A percentile compares a stretch with the other conserved stretches of the same genome.
These are phyloP conservation scores for Semotilus atromaculatus DNA, from an alignment of 2,797 vertebrate species.

Conservation along the genomic window DNA sequence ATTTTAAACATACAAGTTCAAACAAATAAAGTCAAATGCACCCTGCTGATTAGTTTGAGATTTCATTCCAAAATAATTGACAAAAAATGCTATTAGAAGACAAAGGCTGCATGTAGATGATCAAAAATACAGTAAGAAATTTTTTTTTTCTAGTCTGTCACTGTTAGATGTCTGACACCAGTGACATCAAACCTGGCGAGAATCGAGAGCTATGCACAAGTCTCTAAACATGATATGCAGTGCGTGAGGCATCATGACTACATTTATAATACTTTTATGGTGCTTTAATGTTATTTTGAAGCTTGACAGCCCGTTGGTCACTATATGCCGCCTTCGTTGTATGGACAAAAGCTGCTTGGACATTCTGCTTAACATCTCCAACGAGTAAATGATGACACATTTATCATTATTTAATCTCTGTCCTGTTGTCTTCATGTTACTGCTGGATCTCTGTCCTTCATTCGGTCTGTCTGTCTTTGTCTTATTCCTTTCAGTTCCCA, in stretches of 20 bases:
- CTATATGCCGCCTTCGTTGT: background rate
- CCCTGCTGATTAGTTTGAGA: background rate
- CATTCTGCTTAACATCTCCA: background rate
- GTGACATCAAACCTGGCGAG: background rate
- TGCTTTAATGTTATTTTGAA: background rate
- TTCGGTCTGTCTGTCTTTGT: conserved; percentile 29
- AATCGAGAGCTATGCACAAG: background rate
- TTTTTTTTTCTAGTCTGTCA: background rate
- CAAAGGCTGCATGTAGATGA: too few relatives aligned
- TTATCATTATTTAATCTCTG: background rate
- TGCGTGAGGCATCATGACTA: too few relatives aligned
- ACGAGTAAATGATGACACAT: background rate
- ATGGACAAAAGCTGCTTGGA: background rate
- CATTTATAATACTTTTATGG: background rate
- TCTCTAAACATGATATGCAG: background rate
- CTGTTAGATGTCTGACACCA: background rate
- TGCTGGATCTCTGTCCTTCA: conserved; percentile 14
- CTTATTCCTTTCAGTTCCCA: conserved; percentile 13
- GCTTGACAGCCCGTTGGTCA: background rate
- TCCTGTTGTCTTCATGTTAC: conserved; percentile 18
- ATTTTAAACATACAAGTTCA: background rate
- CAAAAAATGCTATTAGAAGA: too few relatives aligned
- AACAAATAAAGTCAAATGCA: background rate
- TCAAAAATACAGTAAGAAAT: too few relatives aligned
- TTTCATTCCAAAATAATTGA: background rate